Percentiles rank a stretch among this genome's conserved stretches.
phyloP scores from a whole-genome alignment of 2,113 vertebrate species.

The Piaya cayana region DNA sequence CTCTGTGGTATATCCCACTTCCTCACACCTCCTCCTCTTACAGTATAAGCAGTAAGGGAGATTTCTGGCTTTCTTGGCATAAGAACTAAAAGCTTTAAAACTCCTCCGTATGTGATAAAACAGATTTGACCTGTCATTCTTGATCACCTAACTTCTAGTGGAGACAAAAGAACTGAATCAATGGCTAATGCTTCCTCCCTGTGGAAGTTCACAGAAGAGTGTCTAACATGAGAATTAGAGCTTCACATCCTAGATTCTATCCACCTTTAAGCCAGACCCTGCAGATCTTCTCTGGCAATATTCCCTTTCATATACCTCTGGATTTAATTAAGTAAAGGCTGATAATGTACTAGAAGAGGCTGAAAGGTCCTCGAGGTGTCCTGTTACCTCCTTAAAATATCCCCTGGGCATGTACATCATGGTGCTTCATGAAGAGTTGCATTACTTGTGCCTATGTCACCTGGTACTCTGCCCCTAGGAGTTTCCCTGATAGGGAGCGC shows the following conservation, averaged over 20 bases:
- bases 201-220: not conserved
- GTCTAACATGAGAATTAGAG: not conserved
- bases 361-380: not conserved
- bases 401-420: not conserved
- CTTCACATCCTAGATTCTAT: not conserved
- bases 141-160: not conserved
- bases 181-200: not conserved
- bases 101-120: not conserved
- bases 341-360: not conserved
- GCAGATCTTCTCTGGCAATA: not conserved
- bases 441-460: not conserved
- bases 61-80: not conserved
- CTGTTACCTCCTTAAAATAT: not conserved
- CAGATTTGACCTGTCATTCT: not conserved
- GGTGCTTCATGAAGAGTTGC: not conserved
- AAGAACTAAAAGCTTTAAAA: not conserved
- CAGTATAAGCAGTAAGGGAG: not conserved
- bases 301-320: not conserved
- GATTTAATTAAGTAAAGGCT: not conserved
- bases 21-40: not conserved
- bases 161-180: not conserved
- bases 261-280: not conserved
- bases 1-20: not conserved
- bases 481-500: not conserved
- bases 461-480: not conserved